A percentile compares a stretch with the other conserved stretches of the same genome.
Conservation (phyloP, 2,888 invertebrate genomes). For the Habrosyne pyritoides region DNA sequence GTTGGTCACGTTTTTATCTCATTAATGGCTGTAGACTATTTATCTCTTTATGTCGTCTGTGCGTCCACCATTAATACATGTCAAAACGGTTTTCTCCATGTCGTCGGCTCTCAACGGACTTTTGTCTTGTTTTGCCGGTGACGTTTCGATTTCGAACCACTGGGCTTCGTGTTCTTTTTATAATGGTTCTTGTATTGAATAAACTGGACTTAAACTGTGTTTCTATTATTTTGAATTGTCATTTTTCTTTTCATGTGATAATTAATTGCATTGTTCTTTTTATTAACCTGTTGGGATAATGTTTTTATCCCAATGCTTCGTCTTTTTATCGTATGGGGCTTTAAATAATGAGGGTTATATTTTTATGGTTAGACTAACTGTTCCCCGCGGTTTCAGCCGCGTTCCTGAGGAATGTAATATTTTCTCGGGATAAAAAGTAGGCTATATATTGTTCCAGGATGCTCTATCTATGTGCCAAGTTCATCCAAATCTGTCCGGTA, state of each 20-base stretch:
- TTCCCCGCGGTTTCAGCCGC: too few relatives aligned
- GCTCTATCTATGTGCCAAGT: too few relatives aligned
- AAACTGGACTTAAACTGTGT: slow-evolving; percentile 25
- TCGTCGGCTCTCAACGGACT: slow-evolving; percentile 40
- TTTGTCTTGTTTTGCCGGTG: slow-evolving; percentile 51
- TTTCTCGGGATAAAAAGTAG: too few relatives aligned
- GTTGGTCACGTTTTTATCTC: slow-evolving; percentile 73
- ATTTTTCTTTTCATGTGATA: slow-evolving; percentile 13
- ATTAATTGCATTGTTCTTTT: not conserved
- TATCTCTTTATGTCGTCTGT: slow-evolving; percentile 66
- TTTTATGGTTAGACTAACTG: too few relatives aligned
- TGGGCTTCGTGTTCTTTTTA: slow-evolving; percentile 40
- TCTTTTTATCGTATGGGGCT: too few relatives aligned
- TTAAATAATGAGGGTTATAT: too few relatives aligned
- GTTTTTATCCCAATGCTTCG: not conserved
- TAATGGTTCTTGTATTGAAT: slow-evolving; percentile 22
- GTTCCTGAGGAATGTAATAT: too few relatives aligned
- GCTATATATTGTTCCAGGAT: too few relatives aligned
- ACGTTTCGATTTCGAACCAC: slow-evolving; percentile 50
- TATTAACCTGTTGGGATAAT: not conserved
- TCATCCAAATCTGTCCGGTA: too few relatives aligned
- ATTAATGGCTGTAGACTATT: slow-evolving; percentile 70
- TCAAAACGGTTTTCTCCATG: slow-evolving; percentile 52
- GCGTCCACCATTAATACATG: slow-evolving; percentile 68
- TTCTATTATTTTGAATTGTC: slow-evolving; percentile 17